Evolutionary conservation across 2,888 invertebrate genomes (phyloP).

Genomic region (Drosophila quinaria): DNA sequence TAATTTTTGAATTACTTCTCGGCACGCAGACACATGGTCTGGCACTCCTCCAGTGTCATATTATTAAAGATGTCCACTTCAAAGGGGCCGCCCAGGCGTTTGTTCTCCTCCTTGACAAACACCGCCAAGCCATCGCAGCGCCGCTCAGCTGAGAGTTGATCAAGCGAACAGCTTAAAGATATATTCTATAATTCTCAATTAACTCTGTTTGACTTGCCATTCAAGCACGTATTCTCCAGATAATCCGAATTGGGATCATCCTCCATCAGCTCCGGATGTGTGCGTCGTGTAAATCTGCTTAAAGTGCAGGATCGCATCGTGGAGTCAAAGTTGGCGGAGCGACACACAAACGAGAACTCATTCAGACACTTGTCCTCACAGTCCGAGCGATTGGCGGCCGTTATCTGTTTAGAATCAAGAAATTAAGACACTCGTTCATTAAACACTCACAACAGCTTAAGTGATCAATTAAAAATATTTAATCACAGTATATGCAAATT

Average conservation of each 20-base stretch:
- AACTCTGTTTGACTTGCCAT: conserved; percentile 87
- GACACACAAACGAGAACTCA: conserved; percentile 95
- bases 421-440: background rate
- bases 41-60: conserved; percentile 94
- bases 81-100: conserved; percentile 94
- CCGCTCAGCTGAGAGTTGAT: conserved; percentile 89
- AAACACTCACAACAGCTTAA: too few relatives aligned
- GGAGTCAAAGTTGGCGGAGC: conserved; percentile 94
- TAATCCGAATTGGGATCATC: conserved; percentile 96
- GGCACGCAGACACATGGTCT: conserved; percentile 93
- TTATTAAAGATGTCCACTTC: conserved; percentile 95
- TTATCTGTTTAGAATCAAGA: conserved; percentile 82
- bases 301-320: conserved; percentile 92
- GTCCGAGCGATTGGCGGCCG: conserved; percentile 94
- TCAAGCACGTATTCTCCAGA: conserved; percentile 95
- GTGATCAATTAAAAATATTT: background rate
- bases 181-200: background rate
- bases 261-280: conserved; percentile 93
- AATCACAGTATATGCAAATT: background rate
- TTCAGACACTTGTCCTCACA: conserved; percentile 96
- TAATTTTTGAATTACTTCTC: conserved; percentile 89
- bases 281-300: conserved; percentile 93
- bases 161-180: background rate
- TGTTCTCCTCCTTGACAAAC: conserved; percentile 96
- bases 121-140: conserved; percentile 94